Percentiles rank a stretch among this genome's conserved stretches.
Evolutionary conservation across 1,140 invertebrate genomes (phyloP).

Genomic region (Plodia interpunctella): DNA sequence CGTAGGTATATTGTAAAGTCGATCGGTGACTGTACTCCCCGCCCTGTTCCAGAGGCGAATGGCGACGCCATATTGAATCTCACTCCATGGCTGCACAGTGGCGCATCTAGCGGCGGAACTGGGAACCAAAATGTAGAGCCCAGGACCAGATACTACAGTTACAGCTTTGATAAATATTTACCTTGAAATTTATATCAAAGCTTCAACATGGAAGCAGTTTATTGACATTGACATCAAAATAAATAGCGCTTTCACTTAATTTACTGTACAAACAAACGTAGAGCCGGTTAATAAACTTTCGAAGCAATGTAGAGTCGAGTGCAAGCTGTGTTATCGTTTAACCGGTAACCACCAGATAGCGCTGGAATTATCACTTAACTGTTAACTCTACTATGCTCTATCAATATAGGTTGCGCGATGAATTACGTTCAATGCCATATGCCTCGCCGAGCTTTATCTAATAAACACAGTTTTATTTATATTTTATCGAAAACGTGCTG

Average conservation of each 20-base stretch:
- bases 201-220: too few relatives aligned
- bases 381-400: conserved; percentile 1
- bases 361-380: conserved; percentile 15
- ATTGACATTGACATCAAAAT: too few relatives aligned
- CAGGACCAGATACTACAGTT: not conserved
- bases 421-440: conserved; percentile 26
- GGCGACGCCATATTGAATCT: conserved; percentile 73
- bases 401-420: conserved; percentile 7
- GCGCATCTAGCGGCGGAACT: conserved; percentile 51
- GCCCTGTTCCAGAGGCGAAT: conserved; percentile 73
- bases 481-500: conserved; percentile 17
- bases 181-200: too few relatives aligned
- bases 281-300: not conserved
- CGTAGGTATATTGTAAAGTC: conserved; percentile 68
- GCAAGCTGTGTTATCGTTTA: conserved; percentile 13
- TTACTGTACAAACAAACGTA: not conserved
- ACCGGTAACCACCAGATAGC: conserved; percentile 25
- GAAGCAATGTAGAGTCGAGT: not conserved
- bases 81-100: conserved; percentile 37
- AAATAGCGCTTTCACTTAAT: not conserved
- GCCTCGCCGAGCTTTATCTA: conserved; percentile 24
- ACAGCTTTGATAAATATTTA: not conserved
- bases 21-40: conserved; percentile 71
- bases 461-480: conserved; percentile 22
- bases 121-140: conserved; percentile 27